A percentile compares a stretch with the other conserved stretches of the same genome.
Conservation (phyloP, 2,113 vertebrate species). For the Caracal caracal region DNA sequence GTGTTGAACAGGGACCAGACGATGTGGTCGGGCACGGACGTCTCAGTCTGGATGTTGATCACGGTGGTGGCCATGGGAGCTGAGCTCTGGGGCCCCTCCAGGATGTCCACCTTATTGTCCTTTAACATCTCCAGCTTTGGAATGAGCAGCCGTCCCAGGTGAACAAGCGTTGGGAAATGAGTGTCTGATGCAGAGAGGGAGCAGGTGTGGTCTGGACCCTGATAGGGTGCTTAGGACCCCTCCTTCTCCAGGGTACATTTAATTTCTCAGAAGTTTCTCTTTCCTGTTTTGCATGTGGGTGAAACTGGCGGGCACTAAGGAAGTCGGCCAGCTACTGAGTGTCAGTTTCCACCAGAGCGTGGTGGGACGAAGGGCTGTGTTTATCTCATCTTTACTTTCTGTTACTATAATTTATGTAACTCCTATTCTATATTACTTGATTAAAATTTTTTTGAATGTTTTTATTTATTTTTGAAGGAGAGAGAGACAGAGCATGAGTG, state of each 20-base stretch:
- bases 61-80: constrained; percentile 77
- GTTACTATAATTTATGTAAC: background rate
- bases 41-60: constrained; percentile 83
- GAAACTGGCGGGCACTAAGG: no score
- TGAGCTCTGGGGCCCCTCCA: fast-evolving
- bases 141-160: background rate
- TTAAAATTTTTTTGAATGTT: no score
- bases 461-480: no score
- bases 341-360: background rate
- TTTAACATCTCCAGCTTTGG: no score
- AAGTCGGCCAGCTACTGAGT: no score
- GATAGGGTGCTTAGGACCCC: background rate
- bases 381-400: background rate
- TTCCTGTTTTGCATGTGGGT: no score
- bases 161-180: background rate
- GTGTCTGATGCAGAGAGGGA: background rate
- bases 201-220: background rate
- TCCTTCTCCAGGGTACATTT: background rate
- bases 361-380: background rate
- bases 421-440: background rate
- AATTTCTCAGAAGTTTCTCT: no score
- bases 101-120: background rate
- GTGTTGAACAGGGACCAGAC: constrained; percentile 96
- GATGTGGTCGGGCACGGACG: constrained; percentile 88
- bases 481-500: no score